Percentiles rank a stretch among this genome's conserved stretches.
These are phyloP conservation scores for Enteromius afrohamiltoni DNA, from an alignment of 2,797 vertebrate species.

Conservation along the genomic window DNA sequence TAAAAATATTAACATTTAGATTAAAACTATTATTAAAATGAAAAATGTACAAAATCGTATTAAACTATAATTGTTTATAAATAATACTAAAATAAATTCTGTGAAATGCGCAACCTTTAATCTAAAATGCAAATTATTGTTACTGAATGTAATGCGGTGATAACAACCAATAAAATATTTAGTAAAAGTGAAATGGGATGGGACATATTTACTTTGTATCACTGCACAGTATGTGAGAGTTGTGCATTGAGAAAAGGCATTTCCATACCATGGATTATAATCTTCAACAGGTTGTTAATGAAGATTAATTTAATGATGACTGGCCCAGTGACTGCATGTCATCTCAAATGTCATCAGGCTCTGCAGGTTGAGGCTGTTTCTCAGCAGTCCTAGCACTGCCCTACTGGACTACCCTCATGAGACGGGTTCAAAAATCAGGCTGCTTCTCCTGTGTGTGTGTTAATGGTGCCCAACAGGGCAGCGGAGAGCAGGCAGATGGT, in stretches of 20 bases:
- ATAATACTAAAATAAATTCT: background rate
- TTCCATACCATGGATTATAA: background rate
- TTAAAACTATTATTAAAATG: background rate
- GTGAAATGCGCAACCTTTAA: background rate
- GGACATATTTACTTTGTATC: background rate
- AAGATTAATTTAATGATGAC: constrained; percentile 7
- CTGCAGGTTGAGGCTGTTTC: background rate
- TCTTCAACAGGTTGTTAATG: constrained; percentile 27
- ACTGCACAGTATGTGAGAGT: background rate
- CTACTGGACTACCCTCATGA: background rate
- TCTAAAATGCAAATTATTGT: constrained; percentile 47
- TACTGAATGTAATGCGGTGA: constrained; percentile 30
- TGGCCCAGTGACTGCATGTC: constrained; percentile 19
- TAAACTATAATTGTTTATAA: background rate
- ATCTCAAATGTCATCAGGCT: constrained; percentile 2
- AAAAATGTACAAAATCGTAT: background rate
- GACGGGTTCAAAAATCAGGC: background rate
- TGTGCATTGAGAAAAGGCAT: constrained; percentile 3
- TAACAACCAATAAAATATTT: constrained; percentile 18
- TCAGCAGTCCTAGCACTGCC: background rate
- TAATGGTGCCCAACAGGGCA: constrained; percentile 46
- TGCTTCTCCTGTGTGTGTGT: constrained; percentile 25
- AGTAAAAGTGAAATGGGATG: background rate
- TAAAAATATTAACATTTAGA: no score
- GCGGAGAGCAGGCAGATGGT: constrained; percentile 40